A percentile compares a stretch with the other conserved stretches of the same genome.
phyloP scores from a whole-genome alignment of 2,113 vertebrate species.

The Chaenogobius annularis region DNA sequence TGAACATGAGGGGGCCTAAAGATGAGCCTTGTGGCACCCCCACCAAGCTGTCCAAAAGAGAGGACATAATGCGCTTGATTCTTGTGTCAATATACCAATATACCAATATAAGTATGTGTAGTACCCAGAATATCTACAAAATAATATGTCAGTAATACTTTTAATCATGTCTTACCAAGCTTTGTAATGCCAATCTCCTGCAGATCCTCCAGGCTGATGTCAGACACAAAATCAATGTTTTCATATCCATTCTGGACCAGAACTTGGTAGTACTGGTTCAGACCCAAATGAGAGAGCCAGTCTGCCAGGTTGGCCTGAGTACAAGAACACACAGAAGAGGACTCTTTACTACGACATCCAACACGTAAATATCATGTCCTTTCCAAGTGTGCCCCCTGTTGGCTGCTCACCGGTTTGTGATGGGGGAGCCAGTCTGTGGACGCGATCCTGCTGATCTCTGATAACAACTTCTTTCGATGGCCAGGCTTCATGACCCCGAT shows the following conservation, averaged over 20 bases:
- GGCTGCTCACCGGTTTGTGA: slow-evolving; percentile 89
- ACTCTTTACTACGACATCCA: background rate
- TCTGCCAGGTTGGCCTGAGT: slow-evolving; percentile 88
- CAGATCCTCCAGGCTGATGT: slow-evolving; percentile 96
- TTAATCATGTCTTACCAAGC: slow-evolving; percentile 46
- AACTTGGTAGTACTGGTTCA: slow-evolving; percentile 96
- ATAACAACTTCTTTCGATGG: slow-evolving; percentile 93
- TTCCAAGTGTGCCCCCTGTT: background rate
- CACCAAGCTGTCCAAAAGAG: no score
- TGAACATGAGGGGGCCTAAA: no score
- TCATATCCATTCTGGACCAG: slow-evolving; percentile 96
- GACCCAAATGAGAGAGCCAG: slow-evolving; percentile 94
- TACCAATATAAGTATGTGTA: no score
- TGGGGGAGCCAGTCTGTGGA: slow-evolving; percentile 91
- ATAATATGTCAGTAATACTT: background rate
- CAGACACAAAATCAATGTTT: slow-evolving; percentile 96
- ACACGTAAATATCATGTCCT: background rate
- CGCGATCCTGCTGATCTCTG: slow-evolving; percentile 90
- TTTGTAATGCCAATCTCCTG: slow-evolving; percentile 96
- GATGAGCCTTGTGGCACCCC: no score
- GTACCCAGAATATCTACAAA: background rate
- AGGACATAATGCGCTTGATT: no score
- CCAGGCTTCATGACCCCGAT: slow-evolving; percentile 97
- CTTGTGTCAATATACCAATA: no score
- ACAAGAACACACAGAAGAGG: slow-evolving; percentile 19